Conservation (phyloP, 2,113 vertebrate genomes). For the Kobus ellipsiprymnus region DNA sequence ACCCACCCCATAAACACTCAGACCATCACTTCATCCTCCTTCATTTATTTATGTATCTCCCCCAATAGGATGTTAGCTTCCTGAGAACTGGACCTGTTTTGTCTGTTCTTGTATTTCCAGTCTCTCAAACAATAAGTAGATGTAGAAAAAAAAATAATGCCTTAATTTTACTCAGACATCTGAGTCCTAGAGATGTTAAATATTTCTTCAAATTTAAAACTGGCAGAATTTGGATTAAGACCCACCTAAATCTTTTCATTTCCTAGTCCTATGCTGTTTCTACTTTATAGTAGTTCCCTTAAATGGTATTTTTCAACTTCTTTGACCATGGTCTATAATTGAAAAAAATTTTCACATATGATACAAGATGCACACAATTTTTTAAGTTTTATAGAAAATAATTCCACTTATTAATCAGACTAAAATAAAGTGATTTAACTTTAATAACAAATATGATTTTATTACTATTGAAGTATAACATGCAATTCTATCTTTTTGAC, state of each 20-base stretch:
- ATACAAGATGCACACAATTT: not conserved
- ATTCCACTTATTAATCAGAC: not conserved
- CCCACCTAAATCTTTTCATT: not conserved
- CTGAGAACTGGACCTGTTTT: not conserved
- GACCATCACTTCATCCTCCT: not conserved
- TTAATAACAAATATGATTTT: not conserved
- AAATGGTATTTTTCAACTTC: not conserved
- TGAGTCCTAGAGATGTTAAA: not conserved
- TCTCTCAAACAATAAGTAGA: not conserved
- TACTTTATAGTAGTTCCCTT: not conserved
- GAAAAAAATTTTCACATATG: not conserved
- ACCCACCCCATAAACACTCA: not conserved
- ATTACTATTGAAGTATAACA: not conserved
- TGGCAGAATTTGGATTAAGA: not conserved
- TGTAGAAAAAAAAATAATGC: not conserved
- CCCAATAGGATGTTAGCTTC: not conserved
- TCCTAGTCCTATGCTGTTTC: not conserved
- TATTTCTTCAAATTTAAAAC: not conserved
- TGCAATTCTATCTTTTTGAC: not conserved
- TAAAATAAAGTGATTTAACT: not conserved
- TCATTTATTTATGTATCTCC: not conserved
- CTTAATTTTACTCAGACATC: not conserved
- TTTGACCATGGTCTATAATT: not conserved
- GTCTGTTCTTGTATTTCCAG: not conserved
- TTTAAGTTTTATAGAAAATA: not conserved